Base-by-base conservation (phyloP, 2,888 invertebrate genomes). In the Spilarctia lutea region DNA sequence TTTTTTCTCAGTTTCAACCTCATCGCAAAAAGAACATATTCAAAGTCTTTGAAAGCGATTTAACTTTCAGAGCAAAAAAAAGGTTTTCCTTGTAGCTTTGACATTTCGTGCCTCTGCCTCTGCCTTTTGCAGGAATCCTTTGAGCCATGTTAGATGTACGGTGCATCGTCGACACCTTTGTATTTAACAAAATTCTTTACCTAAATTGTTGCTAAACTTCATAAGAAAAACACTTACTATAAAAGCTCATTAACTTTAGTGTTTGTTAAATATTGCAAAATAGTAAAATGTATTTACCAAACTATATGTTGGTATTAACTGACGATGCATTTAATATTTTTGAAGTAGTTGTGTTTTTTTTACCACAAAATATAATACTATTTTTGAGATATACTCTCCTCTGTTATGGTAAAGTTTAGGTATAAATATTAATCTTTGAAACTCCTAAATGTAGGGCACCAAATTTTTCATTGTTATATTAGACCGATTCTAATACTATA, bases 41-140 rank as follows among this genome's bases (percentile, higher is more conserved):
- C 86, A 73, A 76, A 78, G 77, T 79, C 75, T 72, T 74, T 78
- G 77, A 82, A 83, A 79, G 80, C 83, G 85, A 86, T 86, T 88
- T 86, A 85, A 85, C 86, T 83, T 83, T 81, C 82, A 80, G 78
- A 79, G 79, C 79, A 81, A 77, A 86, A 86, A 88, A 75, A 80
- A 71, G 85, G 24, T 68, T 81, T 85, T 86, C 85, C 86, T 87
- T 88, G 87, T 78, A 81, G 86, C 86, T 88, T 88, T 88, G 87
- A 88, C 88, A 88, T 87, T 87, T 85, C 81, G 84, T 80, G 83
- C 81, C 83, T 84, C 73, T 76, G n/a, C n/a, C 67, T 78, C 78
- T 81, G 68, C 80, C 78, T 83, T 79, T 81, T 83, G 82, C 82
- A 85, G 88, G 83, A 78, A 72, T 83, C 83, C 84, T 84, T 87